Base-by-base conservation (phyloP, 1,140 invertebrate species). In the Apocrypta bakeri region DNA sequence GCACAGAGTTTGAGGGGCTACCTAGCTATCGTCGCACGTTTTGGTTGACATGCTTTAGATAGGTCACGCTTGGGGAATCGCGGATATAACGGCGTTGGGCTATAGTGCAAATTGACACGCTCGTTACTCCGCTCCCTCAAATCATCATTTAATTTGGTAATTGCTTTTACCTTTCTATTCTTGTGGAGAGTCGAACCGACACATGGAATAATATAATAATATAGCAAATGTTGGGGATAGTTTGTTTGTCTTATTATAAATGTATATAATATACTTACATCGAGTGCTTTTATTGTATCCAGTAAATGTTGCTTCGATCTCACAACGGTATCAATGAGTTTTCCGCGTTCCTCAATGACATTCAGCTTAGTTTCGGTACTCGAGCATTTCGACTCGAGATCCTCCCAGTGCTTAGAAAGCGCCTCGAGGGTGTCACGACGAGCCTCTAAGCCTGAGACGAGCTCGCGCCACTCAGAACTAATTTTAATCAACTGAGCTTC, bases 341-440 rank as follows among this genome's bases (percentile, higher is more conserved):
- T 94, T 84, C 94, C 93, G 68, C 95, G 94, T 87, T 97, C 96
- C 83, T 96, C 94, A 27, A 95, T 92, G 27, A 92, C 92, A 85
- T 91, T 93, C 3, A 96, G 83, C 73, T 93, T 92, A 84, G 92
- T 94, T 87, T 95, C 95, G 88, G 94, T 94, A 69, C 92, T 91
- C 84, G 94, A 93, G 89, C 95, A 94, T 84, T 94, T 93, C 2
- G 92, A 92, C 91, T 97, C 96, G 86, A 96, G 95, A 79, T 94
- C 94, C 86, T 97, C 95, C 96, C 97, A 97, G 84, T 95, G 94
- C 82, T 94, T 93, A 1, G 95, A 95, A 76, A 96, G 89, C 68
- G 94, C 93, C 64, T 94, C 93, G 4, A 96, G 89, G 48, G 93
- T 92, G 79, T 95, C 93, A 77, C 94, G 91, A 76, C 95, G 92